A percentile compares a stretch with the other conserved stretches of the same genome.
phyloP scores from a whole-genome alignment of 2,888 invertebrate genomes.

The Macaria notata region DNA sequence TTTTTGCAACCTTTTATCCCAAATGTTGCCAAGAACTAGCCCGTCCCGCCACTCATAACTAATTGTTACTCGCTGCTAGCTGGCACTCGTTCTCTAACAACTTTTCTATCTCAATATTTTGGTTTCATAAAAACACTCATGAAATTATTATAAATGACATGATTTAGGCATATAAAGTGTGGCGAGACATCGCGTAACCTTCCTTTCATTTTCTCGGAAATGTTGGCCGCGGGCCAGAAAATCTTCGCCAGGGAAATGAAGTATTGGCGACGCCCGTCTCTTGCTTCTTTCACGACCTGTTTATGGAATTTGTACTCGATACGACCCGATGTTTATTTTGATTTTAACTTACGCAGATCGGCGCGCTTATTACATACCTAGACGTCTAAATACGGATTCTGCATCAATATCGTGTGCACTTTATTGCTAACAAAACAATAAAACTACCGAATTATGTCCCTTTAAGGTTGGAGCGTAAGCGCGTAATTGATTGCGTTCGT shows the following conservation, averaged over 20 bases:
- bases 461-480: conserved; percentile 21
- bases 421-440: conserved; percentile 28
- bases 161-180: conserved; percentile 78
- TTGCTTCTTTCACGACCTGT: conserved; percentile 66
- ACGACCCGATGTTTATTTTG: conserved; percentile 57
- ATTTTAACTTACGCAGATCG: conserved; percentile 52
- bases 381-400: conserved; percentile 31
- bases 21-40: conserved; percentile 50
- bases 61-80: conserved; percentile 41
- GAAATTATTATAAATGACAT: conserved; percentile 69
- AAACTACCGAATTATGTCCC: conserved; percentile 26
- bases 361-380: conserved; percentile 38
- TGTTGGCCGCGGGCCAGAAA: conserved; percentile 67
- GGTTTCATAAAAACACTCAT: conserved; percentile 35
- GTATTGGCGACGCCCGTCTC: conserved; percentile 69
- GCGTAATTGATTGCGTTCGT: conserved; percentile 18
- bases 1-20: conserved; percentile 26
- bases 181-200: conserved; percentile 80
- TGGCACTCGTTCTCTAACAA: conserved; percentile 43
- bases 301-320: conserved; percentile 69
- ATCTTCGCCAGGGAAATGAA: conserved; percentile 71
- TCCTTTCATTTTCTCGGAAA: conserved; percentile 77
- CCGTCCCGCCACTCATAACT: conserved; percentile 46
- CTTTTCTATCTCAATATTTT: conserved; percentile 42
- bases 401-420: conserved; percentile 29